Evolutionary conservation across 2,888 invertebrate genomes (phyloP), one percentile per base, ranked within the genome.

Genomic region (Agrochola litura): DNA sequence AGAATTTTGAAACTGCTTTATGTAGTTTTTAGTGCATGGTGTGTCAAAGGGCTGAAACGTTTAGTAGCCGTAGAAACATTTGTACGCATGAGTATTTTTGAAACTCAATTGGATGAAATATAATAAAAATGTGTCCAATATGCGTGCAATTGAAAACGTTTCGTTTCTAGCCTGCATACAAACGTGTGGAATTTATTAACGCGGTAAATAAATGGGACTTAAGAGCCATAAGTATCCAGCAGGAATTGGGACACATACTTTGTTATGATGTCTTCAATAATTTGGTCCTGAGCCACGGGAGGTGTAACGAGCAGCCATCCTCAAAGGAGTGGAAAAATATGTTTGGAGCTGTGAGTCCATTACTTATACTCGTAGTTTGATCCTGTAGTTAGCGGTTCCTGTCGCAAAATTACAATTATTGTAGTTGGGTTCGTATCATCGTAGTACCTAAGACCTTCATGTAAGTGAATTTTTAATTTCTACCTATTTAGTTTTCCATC

Each of bases 151-250:
- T 61, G 72, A 70, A 68, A 66, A 54, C 66, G 80, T 83, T 83
- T 84, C 80, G 70, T 83, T 83, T 83, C 81, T 80, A 83, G 76
- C 84, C 43, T 65, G 66, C 58, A 58, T 84, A 63, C 84, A 41
- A 58, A 69, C 64, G 19, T 60, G 82, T 83, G 80, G 76, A 80
- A 6, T 79, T 81, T 76, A 67, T 73, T 72, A 76, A 76, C 37
- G 58, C 65, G 1, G 37, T 80, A 25, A 65, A 69, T 30, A 58
- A 61, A 16, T 82, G 76, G 79, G 46, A 54, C 16, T 22, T 76
- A 22, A 19, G 19, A n/a, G 58, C 69, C 10, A 64, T 63, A 41
- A 54, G 49, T 10, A 69, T 56, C 41, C 78, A 78, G 49, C 56
- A 37, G 65, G 49, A 52, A 22, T 46, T 81, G 30, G 76, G 76